phyloP scores from a whole-genome alignment of 2,797 vertebrate genomes.

The Vireo griseus region DNA sequence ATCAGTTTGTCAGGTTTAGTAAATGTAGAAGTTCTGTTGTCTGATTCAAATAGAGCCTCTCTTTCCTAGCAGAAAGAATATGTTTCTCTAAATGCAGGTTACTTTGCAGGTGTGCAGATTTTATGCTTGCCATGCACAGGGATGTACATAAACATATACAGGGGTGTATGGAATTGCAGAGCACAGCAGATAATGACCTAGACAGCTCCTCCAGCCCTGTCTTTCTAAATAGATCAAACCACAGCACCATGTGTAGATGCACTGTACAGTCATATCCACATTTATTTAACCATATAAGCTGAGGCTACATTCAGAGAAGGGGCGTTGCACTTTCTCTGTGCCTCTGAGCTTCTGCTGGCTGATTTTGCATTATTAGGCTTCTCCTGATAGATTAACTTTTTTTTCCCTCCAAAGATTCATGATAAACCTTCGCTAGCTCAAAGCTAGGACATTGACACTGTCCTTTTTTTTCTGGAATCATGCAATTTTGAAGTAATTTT shows the following conservation, averaged over 20 bases:
- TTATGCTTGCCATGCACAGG: not conserved
- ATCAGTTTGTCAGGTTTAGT: conserved; percentile 75
- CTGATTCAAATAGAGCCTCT: conserved; percentile 34
- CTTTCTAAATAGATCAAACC: not conserved
- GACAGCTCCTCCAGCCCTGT: not conserved
- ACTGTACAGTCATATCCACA: not conserved
- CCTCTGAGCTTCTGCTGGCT: not conserved
- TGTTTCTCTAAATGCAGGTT: conserved; percentile 23
- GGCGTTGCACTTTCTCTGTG: not conserved
- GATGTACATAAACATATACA: not conserved
- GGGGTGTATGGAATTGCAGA: not conserved
- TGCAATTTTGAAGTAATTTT: not conserved
- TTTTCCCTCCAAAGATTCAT: not conserved
- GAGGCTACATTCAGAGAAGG: not conserved
- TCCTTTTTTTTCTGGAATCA: not conserved
- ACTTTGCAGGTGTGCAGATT: not conserved
- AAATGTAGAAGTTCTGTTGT: conserved; percentile 60
- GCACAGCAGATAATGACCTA: not conserved
- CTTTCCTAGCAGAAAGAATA: conserved; percentile 46
- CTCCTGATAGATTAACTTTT: not conserved
- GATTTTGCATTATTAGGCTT: not conserved
- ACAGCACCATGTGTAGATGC: rapidly evolving
- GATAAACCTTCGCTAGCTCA: not conserved
- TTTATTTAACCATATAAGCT: not conserved
- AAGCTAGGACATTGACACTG: not conserved